phyloP scores from a whole-genome alignment of 1,140 invertebrate species.

The Nebria ingens region DNA sequence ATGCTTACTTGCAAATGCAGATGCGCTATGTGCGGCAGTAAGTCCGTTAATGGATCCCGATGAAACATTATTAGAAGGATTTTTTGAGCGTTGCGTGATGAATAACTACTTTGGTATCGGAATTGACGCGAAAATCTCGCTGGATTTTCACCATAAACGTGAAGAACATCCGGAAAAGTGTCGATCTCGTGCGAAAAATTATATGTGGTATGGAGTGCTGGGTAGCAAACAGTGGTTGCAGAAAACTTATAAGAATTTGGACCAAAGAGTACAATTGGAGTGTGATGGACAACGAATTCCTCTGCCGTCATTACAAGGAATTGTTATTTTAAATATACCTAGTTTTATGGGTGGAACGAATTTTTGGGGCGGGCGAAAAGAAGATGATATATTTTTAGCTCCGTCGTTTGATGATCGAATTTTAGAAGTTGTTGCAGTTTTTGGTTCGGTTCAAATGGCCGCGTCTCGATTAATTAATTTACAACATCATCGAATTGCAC shows the following conservation, averaged over 20 bases:
- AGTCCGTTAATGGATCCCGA: slow-evolving; percentile 88
- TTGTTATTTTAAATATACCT: slow-evolving; percentile 95
- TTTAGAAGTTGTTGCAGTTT: slow-evolving; percentile 91
- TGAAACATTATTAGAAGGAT: slow-evolving; percentile 81
- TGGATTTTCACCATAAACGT: slow-evolving; percentile 95
- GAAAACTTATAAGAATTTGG: slow-evolving; percentile 92
- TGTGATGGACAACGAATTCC: slow-evolving; percentile 88
- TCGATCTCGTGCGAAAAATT: slow-evolving; percentile 84
- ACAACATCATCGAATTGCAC: slow-evolving; percentile 93
- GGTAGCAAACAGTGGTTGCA: slow-evolving; percentile 85
- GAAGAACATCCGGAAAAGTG: slow-evolving; percentile 98
- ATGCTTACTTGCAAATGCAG: slow-evolving; percentile 90
- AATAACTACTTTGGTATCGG: slow-evolving; percentile 99
- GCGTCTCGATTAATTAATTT: slow-evolving; percentile 88
- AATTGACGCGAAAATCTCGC: slow-evolving; percentile 94
- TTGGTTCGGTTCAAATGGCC: slow-evolving; percentile 94
- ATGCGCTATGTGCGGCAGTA: slow-evolving; percentile 87
- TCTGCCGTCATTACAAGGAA: slow-evolving; percentile 87
- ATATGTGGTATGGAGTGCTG: slow-evolving; percentile 96
- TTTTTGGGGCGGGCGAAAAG: slow-evolving; percentile 91
- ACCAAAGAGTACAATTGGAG: slow-evolving; percentile 86
- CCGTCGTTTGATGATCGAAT: slow-evolving; percentile 89
- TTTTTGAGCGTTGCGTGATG: slow-evolving; percentile 93
- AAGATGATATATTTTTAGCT: slow-evolving; percentile 76
- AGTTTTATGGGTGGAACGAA: slow-evolving; percentile 98